Percentiles rank a stretch among this genome's conserved stretches.
phyloP scores from a whole-genome alignment of 2,113 vertebrate genomes.

The Aptenodytes patagonicus region DNA sequence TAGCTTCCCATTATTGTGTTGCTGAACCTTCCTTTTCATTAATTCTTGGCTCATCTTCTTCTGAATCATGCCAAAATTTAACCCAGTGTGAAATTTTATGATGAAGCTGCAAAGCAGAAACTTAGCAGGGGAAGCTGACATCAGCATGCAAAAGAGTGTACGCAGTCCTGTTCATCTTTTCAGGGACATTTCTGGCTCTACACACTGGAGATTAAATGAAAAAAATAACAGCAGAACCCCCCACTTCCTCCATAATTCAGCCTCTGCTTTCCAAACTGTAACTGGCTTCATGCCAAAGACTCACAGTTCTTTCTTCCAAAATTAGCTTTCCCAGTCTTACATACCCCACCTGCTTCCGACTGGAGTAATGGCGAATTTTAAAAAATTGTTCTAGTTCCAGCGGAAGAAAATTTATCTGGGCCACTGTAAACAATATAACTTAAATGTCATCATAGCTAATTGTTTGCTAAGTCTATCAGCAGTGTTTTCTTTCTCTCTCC shows the following conservation, averaged over 20 bases:
- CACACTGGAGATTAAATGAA: neutral
- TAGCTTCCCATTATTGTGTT: neutral
- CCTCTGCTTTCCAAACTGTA: neutral
- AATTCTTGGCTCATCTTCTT: neutral
- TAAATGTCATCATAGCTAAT: neutral
- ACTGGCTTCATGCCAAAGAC: neutral
- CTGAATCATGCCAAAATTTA: neutral
- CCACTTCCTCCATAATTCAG: neutral
- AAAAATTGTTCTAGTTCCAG: neutral
- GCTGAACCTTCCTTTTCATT: neutral
- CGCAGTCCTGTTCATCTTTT: neutral
- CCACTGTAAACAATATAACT: neutral
- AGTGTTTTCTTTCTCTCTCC: neutral
- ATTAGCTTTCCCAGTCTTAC: neutral
- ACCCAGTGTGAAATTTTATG: neutral
- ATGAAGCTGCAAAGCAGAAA: neutral
- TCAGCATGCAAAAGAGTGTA: neutral
- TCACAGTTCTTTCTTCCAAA: neutral
- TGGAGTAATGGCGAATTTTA: neutral
- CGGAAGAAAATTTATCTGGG: neutral
- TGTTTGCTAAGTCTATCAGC: neutral
- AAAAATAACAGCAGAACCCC: neutral
- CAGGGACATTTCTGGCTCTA: neutral
- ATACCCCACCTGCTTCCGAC: neutral
- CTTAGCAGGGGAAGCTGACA: neutral